A percentile compares a stretch with the other conserved stretches of the same genome.
phyloP scores from a whole-genome alignment of 2,888 invertebrate species.

The Mythimna ferrago region DNA sequence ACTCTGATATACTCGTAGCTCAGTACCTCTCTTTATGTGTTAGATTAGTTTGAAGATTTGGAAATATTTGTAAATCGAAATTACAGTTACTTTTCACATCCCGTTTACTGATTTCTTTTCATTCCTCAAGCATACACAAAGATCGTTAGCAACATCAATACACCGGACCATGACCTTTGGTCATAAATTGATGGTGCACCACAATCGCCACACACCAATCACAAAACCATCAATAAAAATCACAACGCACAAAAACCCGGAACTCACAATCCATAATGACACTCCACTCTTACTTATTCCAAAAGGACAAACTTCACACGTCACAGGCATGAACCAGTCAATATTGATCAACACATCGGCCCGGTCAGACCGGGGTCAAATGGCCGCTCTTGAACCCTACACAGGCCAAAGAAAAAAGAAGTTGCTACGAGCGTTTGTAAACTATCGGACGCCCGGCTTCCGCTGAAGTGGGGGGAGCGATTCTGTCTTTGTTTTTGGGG shows the following conservation, averaged over 20 bases:
- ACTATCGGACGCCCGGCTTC: conserved; percentile 45
- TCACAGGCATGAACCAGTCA: conserved; percentile 54
- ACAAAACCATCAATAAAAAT: conserved; percentile 1
- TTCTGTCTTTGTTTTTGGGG: conserved; percentile 49
- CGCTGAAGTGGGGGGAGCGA: conserved; percentile 24
- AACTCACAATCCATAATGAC: conserved; percentile 34
- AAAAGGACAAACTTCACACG: conserved; percentile 56
- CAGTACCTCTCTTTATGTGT: no score
- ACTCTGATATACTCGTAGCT: no score
- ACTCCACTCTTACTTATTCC: conserved; percentile 56
- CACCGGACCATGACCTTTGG: no score
- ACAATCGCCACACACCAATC: not conserved
- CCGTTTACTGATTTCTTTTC: no score
- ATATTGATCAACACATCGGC: conserved; percentile 62
- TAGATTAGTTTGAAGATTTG: no score
- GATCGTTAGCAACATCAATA: no score
- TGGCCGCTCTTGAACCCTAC: conserved; percentile 70
- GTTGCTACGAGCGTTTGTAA: conserved; percentile 43
- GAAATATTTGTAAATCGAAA: no score
- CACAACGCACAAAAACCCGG: conserved; percentile 14
- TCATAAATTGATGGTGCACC: not conserved
- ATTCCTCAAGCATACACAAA: no score
- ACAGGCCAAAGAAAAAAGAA: conserved; percentile 61
- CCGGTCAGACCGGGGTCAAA: conserved; percentile 66
- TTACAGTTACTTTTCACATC: no score